These are phyloP conservation scores for Platyura marginata DNA, from an alignment of 1,140 invertebrate genomes.

Conservation along the genomic window DNA sequence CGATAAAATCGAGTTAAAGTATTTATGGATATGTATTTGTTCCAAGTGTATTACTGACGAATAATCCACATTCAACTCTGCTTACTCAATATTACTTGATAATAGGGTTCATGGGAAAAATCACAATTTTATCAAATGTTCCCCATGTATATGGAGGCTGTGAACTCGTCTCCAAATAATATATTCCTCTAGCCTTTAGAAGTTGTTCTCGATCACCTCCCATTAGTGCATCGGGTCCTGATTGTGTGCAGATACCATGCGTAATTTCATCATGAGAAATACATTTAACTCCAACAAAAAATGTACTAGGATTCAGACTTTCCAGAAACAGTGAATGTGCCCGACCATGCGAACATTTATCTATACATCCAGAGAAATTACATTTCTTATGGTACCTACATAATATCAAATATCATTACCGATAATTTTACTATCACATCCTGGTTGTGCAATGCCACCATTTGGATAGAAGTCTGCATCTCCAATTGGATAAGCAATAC, in stretches of 20 bases:
- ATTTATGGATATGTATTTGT: too few species aligned
- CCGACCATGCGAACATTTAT: constrained; percentile 29
- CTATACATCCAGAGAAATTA: constrained; percentile 8
- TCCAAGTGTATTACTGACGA: too few species aligned
- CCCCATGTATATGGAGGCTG: neutral
- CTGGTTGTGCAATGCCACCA: constrained; percentile 6
- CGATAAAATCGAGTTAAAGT: too few species aligned
- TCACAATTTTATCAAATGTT: too few species aligned
- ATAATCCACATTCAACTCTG: too few species aligned
- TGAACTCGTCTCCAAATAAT: neutral
- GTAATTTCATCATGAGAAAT: constrained; percentile 20
- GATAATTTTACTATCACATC: constrained; percentile 4
- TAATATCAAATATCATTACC: constrained; percentile 1
- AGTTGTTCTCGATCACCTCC: neutral
- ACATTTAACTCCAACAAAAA: constrained; percentile 20
- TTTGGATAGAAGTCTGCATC: constrained; percentile 28
- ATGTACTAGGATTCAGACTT: constrained; percentile 19
- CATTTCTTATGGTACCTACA: neutral
- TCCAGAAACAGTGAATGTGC: constrained; percentile 27
- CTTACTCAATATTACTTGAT: too few species aligned
- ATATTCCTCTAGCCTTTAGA: neutral
- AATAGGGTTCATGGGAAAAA: too few species aligned
- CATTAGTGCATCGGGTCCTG: neutral
- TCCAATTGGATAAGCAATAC: constrained; percentile 26
- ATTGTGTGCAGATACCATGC: neutral